Base-by-base conservation (phyloP, 2,113 vertebrate genomes). In the Podocnemis expansa region DNA sequence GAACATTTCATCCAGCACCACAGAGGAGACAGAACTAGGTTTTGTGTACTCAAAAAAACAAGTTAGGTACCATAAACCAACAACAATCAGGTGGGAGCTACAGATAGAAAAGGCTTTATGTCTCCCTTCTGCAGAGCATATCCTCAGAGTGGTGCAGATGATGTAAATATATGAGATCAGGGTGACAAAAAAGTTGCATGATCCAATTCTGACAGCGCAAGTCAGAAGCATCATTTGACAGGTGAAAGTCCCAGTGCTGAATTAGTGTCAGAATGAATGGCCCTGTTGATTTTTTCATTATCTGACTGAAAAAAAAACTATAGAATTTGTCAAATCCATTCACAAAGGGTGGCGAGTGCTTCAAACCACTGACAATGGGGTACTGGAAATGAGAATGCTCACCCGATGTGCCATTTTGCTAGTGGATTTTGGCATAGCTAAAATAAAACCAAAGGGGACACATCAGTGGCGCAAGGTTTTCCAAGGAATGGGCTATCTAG, bases 71-170 rank as follows among this genome's bases (percentile, higher is more conserved):
- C 94, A 96, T 25, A 97, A 89, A 0, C 84, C 90, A 51, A 94
- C 94, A 51, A 93, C 85, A 34, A 81, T 80, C n/a, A 97, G 80
- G 43, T 94, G 94, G 43, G 93, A 94, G 22, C 91, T 91, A 24
- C 94, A 97, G 17, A 91, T 95, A 17, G 92, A 80, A 70, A 95
- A 96, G 8, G 93, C 91, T 80, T 95, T 96, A 45, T 67, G 83
- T 5, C 38, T 4, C 3, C 90, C 85, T 31, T 87, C 78, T 14
- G 76, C 43, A 27, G 90, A 95, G 5, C 2, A 21, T 19, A 94
- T 95, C 1, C 1, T 19, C 8, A 94, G 70, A 67, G 96, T 94
- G 17, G 81, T 90, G 3, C 24, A 73, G 12, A 97, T 17, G 12
- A 94, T 96, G n/a, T 93, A 90, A 91, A 56, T 27, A 10, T 56